These are phyloP conservation scores for Drosophila bunnanda DNA, from an alignment of 2,888 invertebrate genomes.

Conservation along the genomic window DNA sequence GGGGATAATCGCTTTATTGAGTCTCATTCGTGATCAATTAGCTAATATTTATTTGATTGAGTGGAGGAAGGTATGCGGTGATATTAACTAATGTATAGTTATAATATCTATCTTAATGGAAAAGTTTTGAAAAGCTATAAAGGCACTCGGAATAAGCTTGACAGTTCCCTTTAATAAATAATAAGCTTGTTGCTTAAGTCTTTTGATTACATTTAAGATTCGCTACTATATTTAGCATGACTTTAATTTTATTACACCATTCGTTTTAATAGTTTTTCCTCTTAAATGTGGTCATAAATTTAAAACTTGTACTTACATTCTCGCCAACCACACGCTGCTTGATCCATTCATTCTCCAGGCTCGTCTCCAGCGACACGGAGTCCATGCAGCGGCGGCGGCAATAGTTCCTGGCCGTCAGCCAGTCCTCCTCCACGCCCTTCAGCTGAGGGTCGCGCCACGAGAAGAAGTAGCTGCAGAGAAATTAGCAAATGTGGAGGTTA, in stretches of 20 bases:
- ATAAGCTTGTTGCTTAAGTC: conserved; percentile 32
- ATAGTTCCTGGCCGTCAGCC: conserved; percentile 93
- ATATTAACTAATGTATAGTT: neutral
- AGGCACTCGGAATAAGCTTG: no score
- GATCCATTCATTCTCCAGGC: conserved; percentile 94
- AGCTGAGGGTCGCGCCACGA: conserved; percentile 93
- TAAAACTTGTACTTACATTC: conserved; percentile 87
- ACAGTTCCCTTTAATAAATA: neutral
- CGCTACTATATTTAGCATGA: neutral
- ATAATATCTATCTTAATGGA: neutral
- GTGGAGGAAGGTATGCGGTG: neutral
- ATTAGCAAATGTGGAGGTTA: conserved; percentile 4
- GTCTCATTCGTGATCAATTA: neutral
- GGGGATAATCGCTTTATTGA: conserved; percentile 10
- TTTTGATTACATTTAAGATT: conserved; percentile 16
- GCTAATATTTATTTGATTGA: conserved; percentile 2
- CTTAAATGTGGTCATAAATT: neutral
- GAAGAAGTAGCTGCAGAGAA: conserved; percentile 91
- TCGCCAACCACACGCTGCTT: conserved; percentile 91
- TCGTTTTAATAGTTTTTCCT: no score
- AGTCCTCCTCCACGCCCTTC: conserved; percentile 91
- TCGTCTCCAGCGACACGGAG: conserved; percentile 93
- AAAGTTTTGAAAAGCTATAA: neutral
- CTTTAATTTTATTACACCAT: neutral
- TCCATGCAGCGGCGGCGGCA: conserved; percentile 96